phyloP scores from a whole-genome alignment of 2,888 invertebrate species.

The Lepetodrilus schrolli region DNA sequence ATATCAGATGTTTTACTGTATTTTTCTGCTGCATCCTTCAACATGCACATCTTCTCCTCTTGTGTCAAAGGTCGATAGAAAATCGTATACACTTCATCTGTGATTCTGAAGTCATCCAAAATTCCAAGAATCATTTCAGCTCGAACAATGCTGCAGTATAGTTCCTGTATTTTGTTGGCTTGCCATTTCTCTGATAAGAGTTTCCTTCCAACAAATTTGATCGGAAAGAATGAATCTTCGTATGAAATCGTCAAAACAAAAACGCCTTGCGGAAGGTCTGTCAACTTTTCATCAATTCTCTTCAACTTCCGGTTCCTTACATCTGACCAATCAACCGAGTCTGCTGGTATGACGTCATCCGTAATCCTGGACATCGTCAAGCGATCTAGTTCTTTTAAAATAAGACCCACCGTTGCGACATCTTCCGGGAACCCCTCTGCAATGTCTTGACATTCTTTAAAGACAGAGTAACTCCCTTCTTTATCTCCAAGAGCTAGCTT shows the following conservation, averaged over 20 bases:
- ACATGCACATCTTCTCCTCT: constrained; percentile 47
- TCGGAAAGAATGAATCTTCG: constrained; percentile 33
- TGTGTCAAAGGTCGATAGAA: constrained; percentile 45
- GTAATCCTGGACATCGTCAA: constrained; percentile 42
- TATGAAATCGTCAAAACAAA: constrained; percentile 48
- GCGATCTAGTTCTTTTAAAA: constrained; percentile 43
- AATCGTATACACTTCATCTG: constrained; percentile 42
- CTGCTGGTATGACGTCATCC: neutral
- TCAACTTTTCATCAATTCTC: constrained; percentile 42
- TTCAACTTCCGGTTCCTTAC: constrained; percentile 38
- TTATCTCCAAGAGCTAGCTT: constrained; percentile 42
- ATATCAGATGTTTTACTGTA: constrained; percentile 40
- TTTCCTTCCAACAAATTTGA: constrained; percentile 50
- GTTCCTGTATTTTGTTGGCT: constrained; percentile 49
- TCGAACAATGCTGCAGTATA: constrained; percentile 54
- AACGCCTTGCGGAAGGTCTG: constrained; percentile 49
- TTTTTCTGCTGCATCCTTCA: constrained; percentile 40
- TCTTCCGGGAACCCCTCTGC: constrained; percentile 36
- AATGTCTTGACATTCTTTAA: constrained; percentile 37
- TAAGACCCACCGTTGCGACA: constrained; percentile 40
- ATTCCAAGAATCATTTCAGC: constrained; percentile 55
- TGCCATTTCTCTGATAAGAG: constrained; percentile 52
- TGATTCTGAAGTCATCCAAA: constrained; percentile 47
- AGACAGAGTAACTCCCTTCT: constrained; percentile 35
- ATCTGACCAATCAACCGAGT: constrained; percentile 38